Conservation (phyloP, 2,113 vertebrate species). For the Proteles cristata region DNA sequence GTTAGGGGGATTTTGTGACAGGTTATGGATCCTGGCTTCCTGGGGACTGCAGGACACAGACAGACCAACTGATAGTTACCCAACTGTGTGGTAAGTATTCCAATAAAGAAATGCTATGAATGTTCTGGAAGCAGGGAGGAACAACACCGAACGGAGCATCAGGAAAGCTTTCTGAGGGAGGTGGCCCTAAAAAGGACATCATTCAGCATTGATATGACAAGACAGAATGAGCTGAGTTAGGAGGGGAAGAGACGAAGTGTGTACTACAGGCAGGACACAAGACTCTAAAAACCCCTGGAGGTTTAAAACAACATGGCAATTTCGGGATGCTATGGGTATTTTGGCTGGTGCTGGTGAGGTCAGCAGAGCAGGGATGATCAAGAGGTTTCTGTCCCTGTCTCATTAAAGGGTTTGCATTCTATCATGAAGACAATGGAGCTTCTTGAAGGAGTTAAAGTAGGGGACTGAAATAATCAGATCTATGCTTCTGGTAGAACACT, state of each 20-base stretch:
- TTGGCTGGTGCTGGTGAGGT: not conserved
- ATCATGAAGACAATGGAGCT: not conserved
- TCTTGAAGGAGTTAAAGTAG: not conserved
- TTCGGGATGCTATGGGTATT: not conserved
- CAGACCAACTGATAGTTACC: not conserved
- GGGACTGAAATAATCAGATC: not conserved
- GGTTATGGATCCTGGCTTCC: not conserved
- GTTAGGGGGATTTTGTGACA: not conserved
- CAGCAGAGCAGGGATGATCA: not conserved
- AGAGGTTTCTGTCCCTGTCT: not conserved
- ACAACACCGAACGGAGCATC: rapidly evolving
- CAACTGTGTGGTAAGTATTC: not conserved
- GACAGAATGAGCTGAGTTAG: not conserved
- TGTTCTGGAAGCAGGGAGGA: not conserved
- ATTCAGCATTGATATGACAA: not conserved
- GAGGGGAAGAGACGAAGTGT: not conserved
- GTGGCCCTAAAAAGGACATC: not conserved
- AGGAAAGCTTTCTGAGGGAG: not conserved
- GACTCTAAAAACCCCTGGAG: not conserved
- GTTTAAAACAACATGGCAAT: not conserved
- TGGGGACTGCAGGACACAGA: not conserved
- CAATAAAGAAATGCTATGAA: not conserved
- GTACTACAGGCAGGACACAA: not conserved
- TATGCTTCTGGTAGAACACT: not conserved
- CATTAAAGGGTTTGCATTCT: not conserved